Base-by-base conservation (phyloP, 2,113 vertebrate species). In the Etheostoma cragini region DNA sequence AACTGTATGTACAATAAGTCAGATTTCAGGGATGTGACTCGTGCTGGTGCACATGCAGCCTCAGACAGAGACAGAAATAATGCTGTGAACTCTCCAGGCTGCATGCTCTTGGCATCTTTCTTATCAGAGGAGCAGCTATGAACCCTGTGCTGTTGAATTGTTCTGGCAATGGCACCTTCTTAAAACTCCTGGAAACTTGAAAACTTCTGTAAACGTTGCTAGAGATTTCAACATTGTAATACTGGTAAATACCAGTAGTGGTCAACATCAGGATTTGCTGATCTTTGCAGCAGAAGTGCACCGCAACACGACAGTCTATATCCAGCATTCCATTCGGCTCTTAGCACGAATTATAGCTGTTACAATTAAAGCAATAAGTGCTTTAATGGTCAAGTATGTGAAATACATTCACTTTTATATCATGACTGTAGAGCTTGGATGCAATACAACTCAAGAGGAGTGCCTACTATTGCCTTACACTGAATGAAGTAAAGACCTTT, bases 121-220 rank as follows among this genome's bases (percentile, higher is more conserved):
- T 50, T 63, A 50, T 75, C 56, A 5, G 73, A 69, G 66, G 73
- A 77, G 79, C 67, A 50, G 78, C 78, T 85, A 42, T 16, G 45
- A 67, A 72, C 45, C 26, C 53, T 73, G 68, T 35, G 61, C 76
- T 84, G 69, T 77, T 74, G 76, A 88, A 83, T 78, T 83, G 70
- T 84, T 45, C 53, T 84, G 77, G 66, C 74, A 73, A 78, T 73
- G 80, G 78, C 88, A 73, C 80, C 76, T 84, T 83, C 60, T 86
- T 85, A 84, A 88, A 82, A 83, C 80, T 94, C 88, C 88, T 88
- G 78, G 62, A 94, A 91, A 94, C 93, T 94, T 93, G 90, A 94
- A 93, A 86, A 84, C 67, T 56, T 63, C 68, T 66, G 76, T 66
- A 72, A 24, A 71, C 35, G 19, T 88, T 80, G 66, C 66, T 85